Evolutionary conservation across 2,797 vertebrate species (phyloP), one percentile per base, ranked within the genome.

Genomic region (Dermochelys coriacea): DNA sequence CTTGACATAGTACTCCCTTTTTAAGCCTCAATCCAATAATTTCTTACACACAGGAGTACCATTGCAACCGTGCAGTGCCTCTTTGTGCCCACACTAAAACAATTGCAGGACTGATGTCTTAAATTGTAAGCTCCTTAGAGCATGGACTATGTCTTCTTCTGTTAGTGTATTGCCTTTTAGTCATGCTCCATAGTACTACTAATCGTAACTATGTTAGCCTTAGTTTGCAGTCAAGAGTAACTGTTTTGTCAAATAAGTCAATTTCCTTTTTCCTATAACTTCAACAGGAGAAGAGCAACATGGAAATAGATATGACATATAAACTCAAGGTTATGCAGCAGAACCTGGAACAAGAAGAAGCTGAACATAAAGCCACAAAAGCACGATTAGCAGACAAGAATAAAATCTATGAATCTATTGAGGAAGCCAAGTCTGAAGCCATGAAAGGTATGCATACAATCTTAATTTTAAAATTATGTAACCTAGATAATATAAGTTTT

Each of bases 261-360:
- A 75, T 64, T 54, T 74, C 19, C 8, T 80, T 92, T 87, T 88
- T 93, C 59, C 8, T 52, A 8, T 57, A 41, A 41, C 54, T 91
- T 82, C 31, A 90, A 77, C 97, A 99, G 99, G 99, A 99, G 97
- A 99, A 99, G 98, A 99, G 98, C 98, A 99, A 99, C 98, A 99
- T 99, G 98, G 99, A 99, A 98, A 99, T 99, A 90, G 99, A 99
- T 96, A 98, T 99, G 98, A 99, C 99, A 11, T 99, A 99, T 94
- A 99, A 99, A 98, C 98, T 99, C 94, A 99, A 99, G 98, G 99
- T 99, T 88, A 98, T 99, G 97, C 99, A 99, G 97, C 99, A 99
- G 97, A 98, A 98, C 94, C 98, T 99, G 95, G 99, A 99, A 96
- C 99, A 99, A 97, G 99, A 99, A 97, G 99, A 99, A 97, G 98